These are phyloP conservation scores for Oreonectes daqikongensis DNA, from an alignment of 2,797 vertebrate species.

Conservation along the genomic window DNA sequence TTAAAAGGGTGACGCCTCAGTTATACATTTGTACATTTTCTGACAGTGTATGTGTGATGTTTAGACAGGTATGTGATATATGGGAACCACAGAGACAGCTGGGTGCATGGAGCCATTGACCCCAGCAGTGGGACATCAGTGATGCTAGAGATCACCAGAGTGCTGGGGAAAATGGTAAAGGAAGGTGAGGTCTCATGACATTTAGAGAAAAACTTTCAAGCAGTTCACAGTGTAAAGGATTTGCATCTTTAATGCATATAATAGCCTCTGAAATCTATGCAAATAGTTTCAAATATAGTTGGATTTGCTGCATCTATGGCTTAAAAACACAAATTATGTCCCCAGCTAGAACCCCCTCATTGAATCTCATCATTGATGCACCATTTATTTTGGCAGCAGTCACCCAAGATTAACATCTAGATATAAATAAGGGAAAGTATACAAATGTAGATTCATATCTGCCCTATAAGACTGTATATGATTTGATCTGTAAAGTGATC, in stretches of 20 bases:
- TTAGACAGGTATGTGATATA: slow-evolving; percentile 89
- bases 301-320: too few relatives aligned
- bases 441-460: background rate
- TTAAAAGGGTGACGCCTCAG: too few relatives aligned
- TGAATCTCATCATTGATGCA: too few relatives aligned
- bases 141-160: slow-evolving; percentile 84
- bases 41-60: too few relatives aligned
- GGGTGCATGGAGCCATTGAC: slow-evolving; percentile 90
- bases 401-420: background rate
- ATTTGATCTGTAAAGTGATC: background rate
- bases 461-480: background rate
- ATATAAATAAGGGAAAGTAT: background rate
- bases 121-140: slow-evolving; percentile 89
- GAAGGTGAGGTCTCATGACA: slow-evolving; percentile 74
- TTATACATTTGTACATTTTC: background rate
- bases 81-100: slow-evolving; percentile 92
- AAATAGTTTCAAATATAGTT: too few relatives aligned
- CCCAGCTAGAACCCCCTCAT: too few relatives aligned
- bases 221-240: too few relatives aligned
- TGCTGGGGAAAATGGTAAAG: slow-evolving; percentile 84
- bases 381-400: too few relatives aligned
- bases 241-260: too few relatives aligned
- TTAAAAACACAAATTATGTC: too few relatives aligned
- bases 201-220: too few relatives aligned
- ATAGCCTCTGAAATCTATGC: too few relatives aligned